Percentiles rank a stretch among this genome's conserved stretches.
Evolutionary conservation across 1,140 invertebrate genomes (phyloP).

Genomic region (Tetranychus urticae): DNA sequence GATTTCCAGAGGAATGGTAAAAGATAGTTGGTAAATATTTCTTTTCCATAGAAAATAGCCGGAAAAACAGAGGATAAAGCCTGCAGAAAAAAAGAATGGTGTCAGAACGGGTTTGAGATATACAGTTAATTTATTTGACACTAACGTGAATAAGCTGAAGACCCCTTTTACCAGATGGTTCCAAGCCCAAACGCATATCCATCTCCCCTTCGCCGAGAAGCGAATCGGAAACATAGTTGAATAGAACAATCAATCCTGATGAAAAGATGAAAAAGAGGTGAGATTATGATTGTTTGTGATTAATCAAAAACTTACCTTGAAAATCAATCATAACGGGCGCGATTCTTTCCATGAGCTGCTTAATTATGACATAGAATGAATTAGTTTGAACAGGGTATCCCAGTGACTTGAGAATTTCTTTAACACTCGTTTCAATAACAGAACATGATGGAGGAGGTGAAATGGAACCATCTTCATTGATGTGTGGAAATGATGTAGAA

Average conservation of each 20-base stretch:
- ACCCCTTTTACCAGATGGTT: conserved; percentile 14
- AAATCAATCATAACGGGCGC: conserved; percentile 87
- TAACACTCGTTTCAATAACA: conserved; percentile 16
- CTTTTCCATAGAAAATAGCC: conserved; percentile 62
- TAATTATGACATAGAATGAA: conserved; percentile 80
- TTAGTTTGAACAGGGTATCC: conserved; percentile 82
- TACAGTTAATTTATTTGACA: conserved; percentile 13
- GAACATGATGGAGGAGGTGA: conserved; percentile 28
- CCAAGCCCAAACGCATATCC: conserved; percentile 12
- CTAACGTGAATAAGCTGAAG: conserved; percentile 28
- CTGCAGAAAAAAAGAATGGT: conserved; percentile 18
- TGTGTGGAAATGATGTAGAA: conserved; percentile 8
- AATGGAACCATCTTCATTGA: conserved; percentile 34
- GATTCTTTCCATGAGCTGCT: conserved; percentile 73
- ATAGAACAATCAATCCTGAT: conserved; percentile 17
- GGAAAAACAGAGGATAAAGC: conserved; percentile 73
- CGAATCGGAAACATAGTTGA: conserved; percentile 20
- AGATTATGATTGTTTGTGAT: not conserved
- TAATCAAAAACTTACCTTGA: conserved; percentile 27
- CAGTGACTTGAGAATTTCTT: conserved; percentile 66
- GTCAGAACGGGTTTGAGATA: not conserved
- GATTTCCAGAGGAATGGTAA: conserved; percentile 36
- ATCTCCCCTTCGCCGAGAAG: conserved; percentile 14
- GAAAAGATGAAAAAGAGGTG: not conserved
- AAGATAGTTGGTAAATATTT: conserved; percentile 46